Evolutionary conservation across 2,113 vertebrate genomes (phyloP).

Genomic region (Columbina picui): DNA sequence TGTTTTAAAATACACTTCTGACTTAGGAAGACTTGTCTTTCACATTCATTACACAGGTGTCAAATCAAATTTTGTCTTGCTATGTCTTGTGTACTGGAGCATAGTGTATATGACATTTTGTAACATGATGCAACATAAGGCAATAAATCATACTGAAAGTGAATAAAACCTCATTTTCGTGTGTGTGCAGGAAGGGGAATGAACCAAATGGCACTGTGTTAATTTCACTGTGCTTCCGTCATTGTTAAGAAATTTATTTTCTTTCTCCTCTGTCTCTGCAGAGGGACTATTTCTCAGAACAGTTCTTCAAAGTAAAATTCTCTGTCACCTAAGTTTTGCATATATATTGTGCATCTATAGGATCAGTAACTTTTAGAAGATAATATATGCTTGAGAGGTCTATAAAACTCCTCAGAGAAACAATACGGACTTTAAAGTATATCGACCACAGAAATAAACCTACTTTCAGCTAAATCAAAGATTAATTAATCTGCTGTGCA

Average conservation of each 20-base stretch:
- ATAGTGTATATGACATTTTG: conserved; percentile 45
- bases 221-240: not conserved
- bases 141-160: conserved; percentile 57
- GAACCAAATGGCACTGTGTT: not conserved
- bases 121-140: conserved; percentile 28
- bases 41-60: conserved; percentile 55
- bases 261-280: not conserved
- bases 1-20: conserved; percentile 22
- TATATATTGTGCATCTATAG: not conserved
- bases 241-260: not conserved
- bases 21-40: conserved; percentile 51
- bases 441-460: not conserved
- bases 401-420: conserved; percentile 3
- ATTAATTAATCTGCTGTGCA: not conserved
- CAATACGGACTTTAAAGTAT: not conserved
- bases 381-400: not conserved
- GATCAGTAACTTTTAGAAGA: not conserved
- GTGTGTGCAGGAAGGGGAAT: not conserved
- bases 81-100: conserved; percentile 35
- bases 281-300: not conserved
- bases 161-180: not conserved
- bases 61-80: conserved; percentile 45
- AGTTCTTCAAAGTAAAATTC: not conserved
- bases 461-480: conserved; percentile 22
- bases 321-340: not conserved